phyloP scores from a whole-genome alignment of 1,140 invertebrate genomes.

The Prorops nasuta region DNA sequence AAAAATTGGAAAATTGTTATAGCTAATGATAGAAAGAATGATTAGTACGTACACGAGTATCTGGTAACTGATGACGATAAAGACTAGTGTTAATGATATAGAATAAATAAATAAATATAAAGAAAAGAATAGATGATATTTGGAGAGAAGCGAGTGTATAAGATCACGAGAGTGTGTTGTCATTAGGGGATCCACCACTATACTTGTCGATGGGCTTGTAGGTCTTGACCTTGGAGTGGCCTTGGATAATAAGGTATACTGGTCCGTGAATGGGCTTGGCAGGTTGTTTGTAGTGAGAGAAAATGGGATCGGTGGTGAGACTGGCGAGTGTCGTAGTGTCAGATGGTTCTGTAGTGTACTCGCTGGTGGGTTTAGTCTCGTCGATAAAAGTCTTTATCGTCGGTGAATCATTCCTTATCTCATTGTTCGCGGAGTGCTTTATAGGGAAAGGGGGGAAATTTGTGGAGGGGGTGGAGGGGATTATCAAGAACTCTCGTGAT shows the following conservation, averaged over 20 bases:
- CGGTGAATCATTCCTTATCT: too few species aligned
- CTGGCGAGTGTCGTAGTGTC: constrained; percentile 33
- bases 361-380: too few species aligned
- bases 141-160: too few species aligned
- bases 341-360: constrained; percentile 35
- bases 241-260: constrained; percentile 77
- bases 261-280: constrained; percentile 63
- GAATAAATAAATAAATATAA: too few species aligned
- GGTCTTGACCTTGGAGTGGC: constrained; percentile 79
- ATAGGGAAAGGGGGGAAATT: constrained; percentile 22
- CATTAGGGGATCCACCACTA: constrained; percentile 35
- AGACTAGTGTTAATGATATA: constrained; percentile 36
- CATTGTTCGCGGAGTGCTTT: constrained; percentile 48
- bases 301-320: constrained; percentile 58
- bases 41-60: constrained; percentile 30
- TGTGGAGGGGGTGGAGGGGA: constrained; percentile 18
- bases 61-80: constrained; percentile 32
- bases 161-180: too few species aligned
- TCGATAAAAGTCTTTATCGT: too few species aligned
- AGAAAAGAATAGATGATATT: too few species aligned
- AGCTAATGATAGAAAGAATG: too few species aligned
- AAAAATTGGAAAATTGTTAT: too few species aligned
- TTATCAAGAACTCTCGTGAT: too few species aligned
- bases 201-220: constrained; percentile 67
- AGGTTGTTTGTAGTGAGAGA: constrained; percentile 66